Evolutionary conservation across 2,888 invertebrate species (phyloP).

Genomic region (Uropetala carovei): DNA sequence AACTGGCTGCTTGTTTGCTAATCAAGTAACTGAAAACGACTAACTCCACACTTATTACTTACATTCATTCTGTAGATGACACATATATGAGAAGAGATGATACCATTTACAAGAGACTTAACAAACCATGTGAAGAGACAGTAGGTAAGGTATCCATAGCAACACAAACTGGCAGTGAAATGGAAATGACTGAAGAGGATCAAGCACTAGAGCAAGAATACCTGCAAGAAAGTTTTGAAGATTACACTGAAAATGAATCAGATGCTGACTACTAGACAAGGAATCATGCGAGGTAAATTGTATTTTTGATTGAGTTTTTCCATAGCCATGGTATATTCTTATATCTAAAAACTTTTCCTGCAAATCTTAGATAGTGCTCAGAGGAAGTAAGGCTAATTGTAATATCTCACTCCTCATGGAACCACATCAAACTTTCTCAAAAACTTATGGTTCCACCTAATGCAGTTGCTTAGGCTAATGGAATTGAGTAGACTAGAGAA

Average conservation of each 20-base stretch:
- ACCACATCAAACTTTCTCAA: no score
- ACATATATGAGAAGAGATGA: neutral
- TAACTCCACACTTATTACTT: neutral
- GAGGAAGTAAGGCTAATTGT: no score
- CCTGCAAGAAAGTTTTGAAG: conserved; percentile 41
- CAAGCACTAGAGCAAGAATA: conserved; percentile 42
- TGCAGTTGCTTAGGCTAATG: no score
- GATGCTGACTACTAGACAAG: neutral
- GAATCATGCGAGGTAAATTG: neutral
- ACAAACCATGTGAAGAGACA: neutral
- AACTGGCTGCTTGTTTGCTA: neutral
- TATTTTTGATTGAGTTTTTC: neutral
- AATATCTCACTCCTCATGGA: no score
- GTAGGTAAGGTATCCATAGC: neutral
- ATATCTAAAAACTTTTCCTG: no score
- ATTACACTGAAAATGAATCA: neutral
- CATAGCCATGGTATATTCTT: no score
- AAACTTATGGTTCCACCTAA: no score
- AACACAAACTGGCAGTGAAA: neutral
- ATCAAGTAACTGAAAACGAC: neutral
- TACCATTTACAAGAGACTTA: neutral
- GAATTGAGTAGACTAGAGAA: no score
- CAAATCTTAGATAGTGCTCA: no score
- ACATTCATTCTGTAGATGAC: neutral
- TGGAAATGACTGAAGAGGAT: neutral